Base-by-base conservation (phyloP, 1,140 invertebrate genomes). In the Achatina immaculata region DNA sequence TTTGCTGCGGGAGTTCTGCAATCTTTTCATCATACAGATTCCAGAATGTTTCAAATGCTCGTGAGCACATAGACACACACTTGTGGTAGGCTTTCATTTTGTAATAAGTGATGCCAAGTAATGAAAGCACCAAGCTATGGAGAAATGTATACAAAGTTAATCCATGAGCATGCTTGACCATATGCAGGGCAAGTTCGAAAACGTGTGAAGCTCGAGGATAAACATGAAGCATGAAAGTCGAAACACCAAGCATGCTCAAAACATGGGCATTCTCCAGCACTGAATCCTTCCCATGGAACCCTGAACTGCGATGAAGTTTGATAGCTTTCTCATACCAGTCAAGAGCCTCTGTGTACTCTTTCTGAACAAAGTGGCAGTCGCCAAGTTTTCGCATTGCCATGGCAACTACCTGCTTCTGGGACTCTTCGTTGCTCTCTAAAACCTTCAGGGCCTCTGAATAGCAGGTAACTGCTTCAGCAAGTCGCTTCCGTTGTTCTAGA, bases 11-110 rank as follows among this genome's bases (percentile, higher is more conserved):
- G 11, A 90, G 75, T 11, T 86, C 78, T 9, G 87, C 80, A 58
- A 90, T 85, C 62, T 82, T 85, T 55, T 88, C 86, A 31, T 84
- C 86, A 73, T 89, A 87, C 43, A 90, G 51, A 48, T 85, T 83
- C 81, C 86, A 88, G 81, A 88, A 90, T 14, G 88, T 87, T 73
- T 90, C 88, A 75, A 89, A 89, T 6, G 86, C 88, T 79, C 88
- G 87, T 73, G 86, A 88, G 76, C 88, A 89, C 83, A 87, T 85
- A 36, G 89, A 88, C 0, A 89, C 87, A 85, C 88, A 89, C 77
- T 88, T 87, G 81, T 90, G 88, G 83, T 88, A 90, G 75, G 89
- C 83, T 81, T 88, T 88, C 85, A 88, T 88, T 81, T 89, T 89
- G 82, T 89, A 89, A 74, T 87, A 88, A 21, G 88, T 86, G 28